Evolutionary conservation across 1,140 invertebrate genomes (phyloP).

Genomic region (Araneus ventricosus): DNA sequence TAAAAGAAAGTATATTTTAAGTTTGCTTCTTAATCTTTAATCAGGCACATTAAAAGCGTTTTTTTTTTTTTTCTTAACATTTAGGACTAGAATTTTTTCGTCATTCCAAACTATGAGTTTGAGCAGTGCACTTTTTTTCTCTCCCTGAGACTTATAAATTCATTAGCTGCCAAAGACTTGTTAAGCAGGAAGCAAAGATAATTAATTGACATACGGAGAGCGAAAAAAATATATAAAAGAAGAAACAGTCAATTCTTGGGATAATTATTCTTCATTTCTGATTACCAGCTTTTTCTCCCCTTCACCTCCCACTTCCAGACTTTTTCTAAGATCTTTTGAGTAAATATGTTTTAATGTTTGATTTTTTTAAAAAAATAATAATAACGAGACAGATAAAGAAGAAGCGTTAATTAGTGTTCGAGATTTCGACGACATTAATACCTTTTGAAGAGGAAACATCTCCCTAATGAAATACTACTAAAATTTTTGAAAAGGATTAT

Average conservation of each 20-base stretch:
- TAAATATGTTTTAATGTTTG: neutral
- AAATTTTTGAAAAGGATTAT: too few relatives aligned
- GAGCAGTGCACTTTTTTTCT: neutral
- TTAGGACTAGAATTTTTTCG: neutral
- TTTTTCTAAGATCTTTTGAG: neutral
- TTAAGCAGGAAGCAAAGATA: conserved; percentile 13
- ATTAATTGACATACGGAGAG: neutral
- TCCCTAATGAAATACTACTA: too few relatives aligned
- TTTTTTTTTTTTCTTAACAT: neutral
- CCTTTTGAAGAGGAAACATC: neutral
- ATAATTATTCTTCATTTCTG: conserved; percentile 47
- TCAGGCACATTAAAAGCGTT: neutral
- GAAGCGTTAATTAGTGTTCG: neutral
- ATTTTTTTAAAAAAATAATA: neutral
- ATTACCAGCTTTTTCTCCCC: neutral
- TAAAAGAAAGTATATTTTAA: neutral
- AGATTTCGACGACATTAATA: neutral
- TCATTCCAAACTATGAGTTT: neutral
- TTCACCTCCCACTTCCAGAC: neutral
- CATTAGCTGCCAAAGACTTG: conserved; percentile 9
- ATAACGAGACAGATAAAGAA: neutral
- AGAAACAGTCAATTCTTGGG: neutral
- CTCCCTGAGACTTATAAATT: neutral
- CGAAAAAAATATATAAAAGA: neutral
- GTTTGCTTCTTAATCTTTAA: conserved; percentile 33